Evolutionary conservation across 2,113 vertebrate genomes (phyloP).

Genomic region (Nicator chloris): DNA sequence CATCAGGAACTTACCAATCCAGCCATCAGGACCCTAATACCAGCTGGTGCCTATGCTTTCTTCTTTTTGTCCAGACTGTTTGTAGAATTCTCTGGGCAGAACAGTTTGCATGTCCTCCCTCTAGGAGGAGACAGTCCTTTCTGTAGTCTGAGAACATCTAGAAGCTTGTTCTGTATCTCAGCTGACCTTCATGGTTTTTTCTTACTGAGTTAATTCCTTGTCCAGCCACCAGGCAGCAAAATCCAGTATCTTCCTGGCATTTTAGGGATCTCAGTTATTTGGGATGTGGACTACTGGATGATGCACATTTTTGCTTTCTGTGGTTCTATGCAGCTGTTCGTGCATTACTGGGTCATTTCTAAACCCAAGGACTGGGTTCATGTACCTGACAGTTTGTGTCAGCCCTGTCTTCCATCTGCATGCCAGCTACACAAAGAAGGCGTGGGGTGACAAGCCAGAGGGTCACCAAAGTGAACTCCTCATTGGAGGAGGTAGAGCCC

Average conservation of each 20-base stretch:
- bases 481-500: background rate
- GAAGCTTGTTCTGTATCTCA: fast-evolving
- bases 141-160: background rate
- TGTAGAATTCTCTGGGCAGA: background rate
- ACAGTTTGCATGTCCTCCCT: background rate
- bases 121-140: background rate
- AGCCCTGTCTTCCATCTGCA: background rate
- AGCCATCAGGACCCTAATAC: background rate
- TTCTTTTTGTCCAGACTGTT: background rate
- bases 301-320: background rate
- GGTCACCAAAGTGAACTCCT: background rate
- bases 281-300: background rate
- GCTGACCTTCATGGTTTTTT: background rate
- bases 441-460: background rate
- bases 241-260: background rate
- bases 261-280: background rate
- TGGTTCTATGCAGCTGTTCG: background rate
- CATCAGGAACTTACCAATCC: background rate
- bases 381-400: background rate
- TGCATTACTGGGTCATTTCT: background rate
- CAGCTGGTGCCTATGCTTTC: background rate
- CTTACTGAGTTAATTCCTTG: background rate
- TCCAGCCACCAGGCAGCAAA: background rate
- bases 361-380: background rate
- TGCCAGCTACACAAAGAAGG: background rate